Conservation (phyloP, 2,113 vertebrate genomes). For the Ochotona curzoniae region DNA sequence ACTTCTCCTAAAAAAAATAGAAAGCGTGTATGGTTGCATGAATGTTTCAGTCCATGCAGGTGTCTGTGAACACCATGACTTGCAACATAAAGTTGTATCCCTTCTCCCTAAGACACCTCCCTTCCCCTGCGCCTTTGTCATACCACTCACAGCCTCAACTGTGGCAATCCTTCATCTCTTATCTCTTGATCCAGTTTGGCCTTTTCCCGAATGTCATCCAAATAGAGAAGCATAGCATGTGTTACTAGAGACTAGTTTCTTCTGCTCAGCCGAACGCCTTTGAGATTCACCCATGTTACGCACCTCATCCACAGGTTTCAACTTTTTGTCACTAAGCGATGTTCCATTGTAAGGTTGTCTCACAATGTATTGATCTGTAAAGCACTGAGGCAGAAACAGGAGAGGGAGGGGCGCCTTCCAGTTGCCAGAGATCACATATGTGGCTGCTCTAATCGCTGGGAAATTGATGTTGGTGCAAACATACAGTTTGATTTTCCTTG, state of each 20-base stretch:
- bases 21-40: neutral
- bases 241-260: neutral
- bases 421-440: neutral
- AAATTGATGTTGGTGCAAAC: neutral
- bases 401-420: neutral
- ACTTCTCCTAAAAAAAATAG: neutral
- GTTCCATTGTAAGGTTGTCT: neutral
- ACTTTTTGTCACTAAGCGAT: neutral
- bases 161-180: neutral
- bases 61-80: neutral
- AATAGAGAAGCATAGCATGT: neutral
- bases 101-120: rapidly evolving
- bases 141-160: neutral
- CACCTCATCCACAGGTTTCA: neutral
- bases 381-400: neutral
- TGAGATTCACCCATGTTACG: neutral
- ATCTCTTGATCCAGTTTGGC: neutral
- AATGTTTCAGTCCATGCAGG: neutral
- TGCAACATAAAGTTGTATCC: neutral
- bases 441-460: neutral
- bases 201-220: neutral
- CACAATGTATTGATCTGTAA: neutral
- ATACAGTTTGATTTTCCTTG: neutral
- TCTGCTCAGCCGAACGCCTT: neutral
- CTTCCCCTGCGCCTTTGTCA: neutral